phyloP scores from a whole-genome alignment of 2,797 vertebrate genomes.

The Notamacropus eugenii region DNA sequence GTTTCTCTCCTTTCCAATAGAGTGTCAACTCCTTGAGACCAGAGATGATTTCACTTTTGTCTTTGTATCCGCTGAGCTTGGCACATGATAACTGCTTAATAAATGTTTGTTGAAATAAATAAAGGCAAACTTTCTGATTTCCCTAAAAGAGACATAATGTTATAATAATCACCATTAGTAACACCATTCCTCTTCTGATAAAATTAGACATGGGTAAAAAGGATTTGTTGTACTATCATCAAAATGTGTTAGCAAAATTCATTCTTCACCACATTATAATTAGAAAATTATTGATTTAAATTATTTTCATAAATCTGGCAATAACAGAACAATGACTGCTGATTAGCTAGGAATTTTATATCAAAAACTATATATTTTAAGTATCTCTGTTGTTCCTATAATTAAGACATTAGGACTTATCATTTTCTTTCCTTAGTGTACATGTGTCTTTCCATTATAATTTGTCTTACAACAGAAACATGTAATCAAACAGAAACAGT shows the following conservation, averaged over 20 bases:
- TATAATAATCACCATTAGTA: not conserved
- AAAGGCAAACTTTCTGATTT: constrained; percentile 29
- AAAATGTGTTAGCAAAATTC: constrained; percentile 25
- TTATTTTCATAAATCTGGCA: constrained; percentile 45
- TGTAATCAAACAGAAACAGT: constrained; percentile 47
- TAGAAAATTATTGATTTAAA: constrained; percentile 11
- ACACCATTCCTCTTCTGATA: constrained; percentile 43
- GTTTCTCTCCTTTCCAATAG: not conserved
- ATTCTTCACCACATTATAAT: not conserved
- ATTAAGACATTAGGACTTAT: not conserved
- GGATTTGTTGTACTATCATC: constrained; percentile 46
- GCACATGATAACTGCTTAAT: not conserved
- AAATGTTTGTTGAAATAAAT: not conserved
- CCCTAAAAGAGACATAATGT: constrained; percentile 25
- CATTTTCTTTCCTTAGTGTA: not conserved
- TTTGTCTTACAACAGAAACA: not conserved
- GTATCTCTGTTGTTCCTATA: not conserved
- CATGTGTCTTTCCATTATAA: not conserved
- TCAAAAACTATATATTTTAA: not conserved
- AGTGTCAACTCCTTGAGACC: not conserved
- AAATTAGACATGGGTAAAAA: constrained; percentile 49
- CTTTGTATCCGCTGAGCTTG: not conserved
- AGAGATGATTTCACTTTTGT: not conserved
- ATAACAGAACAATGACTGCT: not conserved
- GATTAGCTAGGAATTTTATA: not conserved